Evolutionary conservation across 2,888 invertebrate species (phyloP).

Genomic region (Drosophila pegasa): DNA sequence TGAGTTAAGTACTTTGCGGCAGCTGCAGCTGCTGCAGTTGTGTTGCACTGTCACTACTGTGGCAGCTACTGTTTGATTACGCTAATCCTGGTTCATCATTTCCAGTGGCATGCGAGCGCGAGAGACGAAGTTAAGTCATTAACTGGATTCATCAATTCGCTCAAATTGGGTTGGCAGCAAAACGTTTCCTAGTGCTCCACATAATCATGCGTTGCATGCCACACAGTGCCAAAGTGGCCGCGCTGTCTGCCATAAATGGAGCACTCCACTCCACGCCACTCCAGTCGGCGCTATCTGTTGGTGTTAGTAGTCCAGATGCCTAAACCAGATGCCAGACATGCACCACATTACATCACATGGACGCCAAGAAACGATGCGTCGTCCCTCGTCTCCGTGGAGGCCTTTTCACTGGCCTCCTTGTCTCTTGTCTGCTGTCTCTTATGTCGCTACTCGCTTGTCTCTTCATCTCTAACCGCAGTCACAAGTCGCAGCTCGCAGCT

Average conservation of each 20-base stretch:
- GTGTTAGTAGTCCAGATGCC: constrained; percentile 59
- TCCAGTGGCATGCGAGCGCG: constrained; percentile 16
- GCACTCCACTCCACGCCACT: constrained; percentile 36
- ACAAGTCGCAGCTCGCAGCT: too few species aligned
- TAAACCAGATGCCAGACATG: constrained; percentile 48
- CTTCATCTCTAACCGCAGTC: constrained; percentile 19
- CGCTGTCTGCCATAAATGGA: constrained; percentile 74
- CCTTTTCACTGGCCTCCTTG: constrained; percentile 20
- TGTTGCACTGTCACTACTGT: constrained; percentile 31
- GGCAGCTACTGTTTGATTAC: constrained; percentile 52
- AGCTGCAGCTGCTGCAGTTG: constrained; percentile 22
- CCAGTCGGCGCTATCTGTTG: constrained; percentile 1
- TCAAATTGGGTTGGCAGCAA: constrained; percentile 45
- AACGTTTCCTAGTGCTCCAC: constrained; percentile 74
- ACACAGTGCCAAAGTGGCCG: constrained; percentile 37
- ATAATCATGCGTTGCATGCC: constrained; percentile 71
- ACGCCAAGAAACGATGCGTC: constrained; percentile 66
- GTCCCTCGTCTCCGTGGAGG: constrained; percentile 39
- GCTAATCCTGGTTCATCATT: constrained; percentile 27
- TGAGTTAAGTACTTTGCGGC: constrained; percentile 47
- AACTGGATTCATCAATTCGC: constrained; percentile 44
- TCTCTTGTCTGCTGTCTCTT: constrained; percentile 20
- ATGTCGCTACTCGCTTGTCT: constrained; percentile 17
- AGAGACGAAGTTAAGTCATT: constrained; percentile 44
- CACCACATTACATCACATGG: constrained; percentile 71